Conservation (phyloP, 2,888 invertebrate species). For the Oscheius myriophilus region DNA sequence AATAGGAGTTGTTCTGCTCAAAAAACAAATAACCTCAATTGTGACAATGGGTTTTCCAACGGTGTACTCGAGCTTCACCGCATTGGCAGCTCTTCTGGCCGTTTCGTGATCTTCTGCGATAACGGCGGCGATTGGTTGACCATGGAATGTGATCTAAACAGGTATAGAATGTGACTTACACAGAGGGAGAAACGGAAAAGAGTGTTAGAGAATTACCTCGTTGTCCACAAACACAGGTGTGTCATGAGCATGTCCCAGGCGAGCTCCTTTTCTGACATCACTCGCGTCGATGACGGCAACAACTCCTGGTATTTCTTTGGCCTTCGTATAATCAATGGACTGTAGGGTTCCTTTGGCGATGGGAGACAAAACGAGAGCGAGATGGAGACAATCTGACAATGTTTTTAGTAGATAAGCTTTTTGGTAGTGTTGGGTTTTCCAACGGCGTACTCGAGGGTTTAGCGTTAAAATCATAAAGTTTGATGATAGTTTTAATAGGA, state of each 20-base stretch:
- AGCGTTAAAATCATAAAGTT: too few species aligned
- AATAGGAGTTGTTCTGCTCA: not conserved
- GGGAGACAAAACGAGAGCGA: constrained; percentile 82
- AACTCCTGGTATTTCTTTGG: constrained; percentile 82
- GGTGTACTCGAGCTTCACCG: constrained; percentile 77
- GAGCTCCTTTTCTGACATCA: constrained; percentile 80
- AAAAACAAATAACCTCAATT: constrained; percentile 78
- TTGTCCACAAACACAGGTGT: constrained; percentile 85
- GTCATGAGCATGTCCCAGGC: constrained; percentile 80
- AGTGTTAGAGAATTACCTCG: constrained; percentile 74
- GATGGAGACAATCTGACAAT: constrained; percentile 79
- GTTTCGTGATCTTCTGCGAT: constrained; percentile 78
- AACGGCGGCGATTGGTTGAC: constrained; percentile 71
- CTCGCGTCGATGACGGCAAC: constrained; percentile 83
- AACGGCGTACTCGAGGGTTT: too few species aligned
- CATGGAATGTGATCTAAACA: constrained; percentile 74
- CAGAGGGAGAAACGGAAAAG: not conserved
- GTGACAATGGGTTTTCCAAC: constrained; percentile 80
- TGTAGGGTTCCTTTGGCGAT: constrained; percentile 58
- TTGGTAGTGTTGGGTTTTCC: not conserved
- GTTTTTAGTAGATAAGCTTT: too few species aligned
- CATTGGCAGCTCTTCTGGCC: constrained; percentile 85
- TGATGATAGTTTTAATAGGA: not conserved
- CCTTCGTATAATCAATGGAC: constrained; percentile 79
- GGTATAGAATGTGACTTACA: too few species aligned